A percentile compares a stretch with the other conserved stretches of the same genome.
Conservation (phyloP, 1,140 invertebrate genomes). For the Parasteatoda tepidariorum region DNA sequence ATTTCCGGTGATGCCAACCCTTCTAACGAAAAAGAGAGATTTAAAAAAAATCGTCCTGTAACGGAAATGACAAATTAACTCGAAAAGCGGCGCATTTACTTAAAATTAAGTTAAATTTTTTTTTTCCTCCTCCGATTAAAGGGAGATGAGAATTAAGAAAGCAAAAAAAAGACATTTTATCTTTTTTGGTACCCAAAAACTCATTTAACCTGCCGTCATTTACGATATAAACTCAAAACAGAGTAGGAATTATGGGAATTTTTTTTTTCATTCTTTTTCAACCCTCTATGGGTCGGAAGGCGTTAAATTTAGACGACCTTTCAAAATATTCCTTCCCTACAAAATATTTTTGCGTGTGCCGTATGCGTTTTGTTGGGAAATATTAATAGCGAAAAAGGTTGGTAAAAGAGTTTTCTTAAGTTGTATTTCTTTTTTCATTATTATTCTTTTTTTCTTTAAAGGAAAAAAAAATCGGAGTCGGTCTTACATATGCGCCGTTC, state of each 20-base stretch:
- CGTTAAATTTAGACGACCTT: slow-evolving; percentile 21
- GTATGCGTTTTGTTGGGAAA: not conserved
- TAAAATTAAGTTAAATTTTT: slow-evolving; percentile 13
- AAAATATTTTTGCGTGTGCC: not conserved
- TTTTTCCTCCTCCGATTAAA: not conserved
- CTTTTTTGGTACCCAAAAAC: not conserved
- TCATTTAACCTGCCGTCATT: slow-evolving; percentile 14
- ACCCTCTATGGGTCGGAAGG: not conserved
- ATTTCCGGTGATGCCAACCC: slow-evolving; percentile 21
- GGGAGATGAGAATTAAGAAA: not conserved
- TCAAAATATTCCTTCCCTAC: not conserved
- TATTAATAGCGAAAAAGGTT: slow-evolving; percentile 14
- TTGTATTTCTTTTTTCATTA: not conserved
- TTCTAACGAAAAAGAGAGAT: not conserved
- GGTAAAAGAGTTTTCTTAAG: not conserved
- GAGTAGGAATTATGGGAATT: slow-evolving; percentile 13
- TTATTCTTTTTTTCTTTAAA: not conserved
- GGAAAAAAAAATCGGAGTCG: not conserved
- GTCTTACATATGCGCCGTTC: not conserved
- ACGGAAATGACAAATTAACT: slow-evolving; percentile 40
- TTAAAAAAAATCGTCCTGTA: not conserved
- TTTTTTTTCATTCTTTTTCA: not conserved
- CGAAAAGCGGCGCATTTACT: slow-evolving; percentile 21
- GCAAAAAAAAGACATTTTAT: not conserved
- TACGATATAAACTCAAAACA: not conserved